Evolutionary conservation across 2,888 invertebrate species (phyloP).

Genomic region (Cataglyphis rosenhaueri): DNA sequence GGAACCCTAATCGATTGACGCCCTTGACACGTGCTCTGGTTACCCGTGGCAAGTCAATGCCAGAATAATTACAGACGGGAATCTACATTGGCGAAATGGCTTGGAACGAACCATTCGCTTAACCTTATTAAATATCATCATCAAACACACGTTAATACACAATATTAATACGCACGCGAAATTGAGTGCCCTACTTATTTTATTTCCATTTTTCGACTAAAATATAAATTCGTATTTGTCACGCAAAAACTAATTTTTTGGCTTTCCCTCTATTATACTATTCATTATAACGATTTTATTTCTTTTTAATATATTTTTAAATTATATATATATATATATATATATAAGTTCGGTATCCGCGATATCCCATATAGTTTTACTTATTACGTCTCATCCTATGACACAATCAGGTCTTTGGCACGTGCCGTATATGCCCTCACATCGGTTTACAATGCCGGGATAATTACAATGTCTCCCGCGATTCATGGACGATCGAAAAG

Average conservation of each 20-base stretch:
- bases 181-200: not conserved
- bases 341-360: too few species aligned
- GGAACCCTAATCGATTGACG: conserved; percentile 64
- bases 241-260: not conserved
- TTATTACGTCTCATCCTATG: not conserved
- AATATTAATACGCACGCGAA: not conserved
- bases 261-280: not conserved
- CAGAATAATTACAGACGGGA: conserved; percentile 64
- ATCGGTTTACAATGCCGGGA: conserved; percentile 28
- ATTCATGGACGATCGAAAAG: conserved; percentile 23
- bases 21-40: conserved; percentile 72
- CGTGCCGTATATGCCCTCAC: conserved; percentile 19
- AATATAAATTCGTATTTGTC: conserved; percentile 8
- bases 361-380: not conserved
- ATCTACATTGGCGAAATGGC: conserved; percentile 49
- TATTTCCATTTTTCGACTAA: not conserved
- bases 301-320: not conserved
- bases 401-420: conserved; percentile 37
- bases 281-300: not conserved
- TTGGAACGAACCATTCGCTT: conserved; percentile 13
- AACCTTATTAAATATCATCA: conserved; percentile 34
- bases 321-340: too few species aligned
- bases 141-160: not conserved
- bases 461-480: conserved; percentile 47
- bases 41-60: conserved; percentile 61